phyloP scores from a whole-genome alignment of 2,113 vertebrate species.

The Nematolebias whitei region DNA sequence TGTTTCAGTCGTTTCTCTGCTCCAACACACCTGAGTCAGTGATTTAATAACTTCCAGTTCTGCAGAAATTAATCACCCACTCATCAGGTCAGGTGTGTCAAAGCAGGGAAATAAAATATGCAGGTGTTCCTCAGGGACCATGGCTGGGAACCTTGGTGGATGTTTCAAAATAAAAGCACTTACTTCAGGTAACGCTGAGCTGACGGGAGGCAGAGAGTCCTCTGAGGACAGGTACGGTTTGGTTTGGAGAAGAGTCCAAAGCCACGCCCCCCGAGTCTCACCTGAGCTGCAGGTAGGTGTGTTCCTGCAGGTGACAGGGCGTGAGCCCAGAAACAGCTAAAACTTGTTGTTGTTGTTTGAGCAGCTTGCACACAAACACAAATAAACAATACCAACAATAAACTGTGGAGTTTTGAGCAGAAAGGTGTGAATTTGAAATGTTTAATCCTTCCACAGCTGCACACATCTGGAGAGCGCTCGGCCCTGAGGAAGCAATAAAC shows the following conservation, averaged over 20 bases:
- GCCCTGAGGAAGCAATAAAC: no score
- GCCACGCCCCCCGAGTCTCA: slow-evolving; percentile 42
- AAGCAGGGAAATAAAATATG: no score
- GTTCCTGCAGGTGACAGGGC: background rate
- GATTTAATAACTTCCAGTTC: no score
- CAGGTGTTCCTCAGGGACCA: no score
- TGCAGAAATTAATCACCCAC: no score
- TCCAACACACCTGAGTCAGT: no score
- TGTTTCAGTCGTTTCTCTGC: no score
- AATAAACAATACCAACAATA: background rate
- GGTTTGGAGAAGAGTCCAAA: slow-evolving; percentile 19
- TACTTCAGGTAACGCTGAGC: slow-evolving; percentile 34
- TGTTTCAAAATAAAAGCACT: slow-evolving; percentile 29
- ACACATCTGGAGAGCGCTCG: no score
- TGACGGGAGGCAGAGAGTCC: slow-evolving; percentile 21
- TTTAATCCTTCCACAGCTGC: background rate
- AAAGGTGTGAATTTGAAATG: background rate
- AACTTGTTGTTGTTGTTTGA: background rate
- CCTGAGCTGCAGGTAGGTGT: slow-evolving; percentile 2
- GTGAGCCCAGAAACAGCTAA: background rate
- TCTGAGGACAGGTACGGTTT: slow-evolving; percentile 25
- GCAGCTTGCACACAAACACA: no score
- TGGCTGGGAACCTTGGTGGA: no score
- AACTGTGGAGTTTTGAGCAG: background rate
- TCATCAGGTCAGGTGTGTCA: no score